Evolutionary conservation across 2,113 vertebrate genomes (phyloP).

Genomic region (Prionailurus bengalensis): DNA sequence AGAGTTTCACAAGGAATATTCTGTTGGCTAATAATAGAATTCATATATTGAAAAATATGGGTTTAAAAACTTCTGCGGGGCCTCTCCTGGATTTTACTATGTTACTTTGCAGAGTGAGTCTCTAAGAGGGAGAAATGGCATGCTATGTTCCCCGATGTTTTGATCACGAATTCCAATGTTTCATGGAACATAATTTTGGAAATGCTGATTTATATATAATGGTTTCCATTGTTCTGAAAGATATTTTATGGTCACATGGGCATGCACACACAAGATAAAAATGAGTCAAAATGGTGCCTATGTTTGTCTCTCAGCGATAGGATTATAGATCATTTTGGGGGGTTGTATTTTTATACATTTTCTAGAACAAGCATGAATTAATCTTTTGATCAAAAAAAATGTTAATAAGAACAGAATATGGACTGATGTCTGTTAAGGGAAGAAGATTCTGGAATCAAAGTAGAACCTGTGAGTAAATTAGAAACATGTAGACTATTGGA

Average conservation of each 20-base stretch:
- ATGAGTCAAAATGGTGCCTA: neutral
- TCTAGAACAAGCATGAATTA: constrained; percentile 22
- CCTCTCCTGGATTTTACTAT: neutral
- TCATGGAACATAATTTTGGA: constrained; percentile 29
- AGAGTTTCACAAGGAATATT: constrained; percentile 20
- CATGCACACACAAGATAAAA: neutral
- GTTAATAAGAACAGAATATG: constrained; percentile 8
- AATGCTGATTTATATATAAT: neutral
- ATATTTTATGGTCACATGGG: neutral
- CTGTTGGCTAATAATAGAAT: constrained; percentile 26
- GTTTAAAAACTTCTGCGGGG: neutral
- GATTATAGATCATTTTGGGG: neutral
- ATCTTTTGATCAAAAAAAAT: constrained; percentile 3
- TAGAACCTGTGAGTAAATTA: neutral
- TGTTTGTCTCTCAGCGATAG: neutral
- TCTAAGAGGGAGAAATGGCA: neutral
- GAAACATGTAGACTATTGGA: neutral
- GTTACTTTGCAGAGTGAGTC: neutral
- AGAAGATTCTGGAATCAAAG: constrained; percentile 26
- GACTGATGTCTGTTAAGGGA: neutral
- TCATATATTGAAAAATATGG: constrained; percentile 23
- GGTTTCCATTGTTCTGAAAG: constrained; percentile 13
- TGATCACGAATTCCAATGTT: neutral
- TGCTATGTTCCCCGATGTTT: neutral
- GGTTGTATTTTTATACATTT: constrained; percentile 18